A percentile compares a stretch with the other conserved stretches of the same genome.
Evolutionary conservation across 2,113 vertebrate genomes (phyloP).

Genomic region (Corydoras sp.): DNA sequence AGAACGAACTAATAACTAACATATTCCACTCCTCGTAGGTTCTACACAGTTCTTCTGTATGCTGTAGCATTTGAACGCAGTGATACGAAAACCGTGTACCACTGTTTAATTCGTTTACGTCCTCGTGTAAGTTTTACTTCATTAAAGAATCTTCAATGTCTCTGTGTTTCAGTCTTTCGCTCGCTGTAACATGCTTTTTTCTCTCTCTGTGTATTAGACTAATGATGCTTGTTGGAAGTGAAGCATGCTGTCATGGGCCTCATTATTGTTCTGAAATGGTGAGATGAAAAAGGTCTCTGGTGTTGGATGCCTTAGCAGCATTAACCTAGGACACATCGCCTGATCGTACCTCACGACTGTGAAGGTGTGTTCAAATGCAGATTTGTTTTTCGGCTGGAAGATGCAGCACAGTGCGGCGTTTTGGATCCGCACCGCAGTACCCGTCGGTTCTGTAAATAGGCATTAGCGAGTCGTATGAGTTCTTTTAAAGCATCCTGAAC

Average conservation of each 20-base stretch:
- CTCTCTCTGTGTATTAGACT: neutral
- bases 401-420: neutral
- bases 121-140: neutral
- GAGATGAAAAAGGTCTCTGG: conserved; percentile 30
- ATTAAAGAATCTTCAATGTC: neutral
- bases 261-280: conserved; percentile 21
- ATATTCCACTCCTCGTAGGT: no score
- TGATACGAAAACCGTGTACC: no score
- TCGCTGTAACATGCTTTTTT: neutral
- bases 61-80: no score
- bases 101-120: no score
- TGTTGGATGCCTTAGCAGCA: conserved; percentile 7
- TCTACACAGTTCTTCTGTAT: no score
- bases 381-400: neutral
- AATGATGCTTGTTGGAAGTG: conserved; percentile 19
- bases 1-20: no score
- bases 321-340: neutral
- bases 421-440: neutral
- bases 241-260: conserved; percentile 19
- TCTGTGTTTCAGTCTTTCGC: neutral
- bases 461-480: no score
- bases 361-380: neutral
- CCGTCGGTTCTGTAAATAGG: no score
- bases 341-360: neutral
- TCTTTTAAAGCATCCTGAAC: no score